Base-by-base conservation (phyloP, 2,797 vertebrate species). In the Vultur gryphus region DNA sequence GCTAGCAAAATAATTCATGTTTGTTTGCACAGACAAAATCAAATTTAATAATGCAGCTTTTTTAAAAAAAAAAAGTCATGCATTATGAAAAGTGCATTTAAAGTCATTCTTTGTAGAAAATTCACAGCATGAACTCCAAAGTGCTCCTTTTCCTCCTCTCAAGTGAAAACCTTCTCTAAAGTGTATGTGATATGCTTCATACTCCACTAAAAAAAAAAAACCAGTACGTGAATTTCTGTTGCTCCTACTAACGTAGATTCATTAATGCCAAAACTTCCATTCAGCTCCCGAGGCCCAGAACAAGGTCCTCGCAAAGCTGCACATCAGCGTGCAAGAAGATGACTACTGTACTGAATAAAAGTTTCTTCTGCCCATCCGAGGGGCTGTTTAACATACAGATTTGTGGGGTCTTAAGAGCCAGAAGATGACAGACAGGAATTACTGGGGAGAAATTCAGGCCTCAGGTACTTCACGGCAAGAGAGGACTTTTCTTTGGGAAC, bases 1-100 rank as follows among this genome's bases (percentile, higher is more conserved):
- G 85, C 82, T 91, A 55, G 73, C 62, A 95, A 96, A 93, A 93
- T 67, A 95, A 89, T 64, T 95, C 84, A 59, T 57, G 33, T 95
- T 94, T 95, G 95, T 90, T 96, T 95, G 54, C 94, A 87, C 52
- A 59, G 80, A 88, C 73, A 94, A 93, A 66, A 4, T 49, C 52
- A 87, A 88, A 92, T 94, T 90, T 90, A 90, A 94, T 95, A 95
- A 95, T 6, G 16, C 58, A 76, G 59, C 52, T n/a, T 51, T 59
- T 81, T 72, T 33, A 3, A 29, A 75, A 79, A 94, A 33, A 93
- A 91, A 82, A 55, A 95, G 54, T 62, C 85, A 59, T 15, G 37
- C 79, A 71, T 86, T 89, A 66, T 70, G 23, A 76, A 82, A 67
- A 51, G 76, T 17, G 26, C 69, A 54, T 71, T 90, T 87, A 64